Conservation (phyloP, 2,888 invertebrate genomes). For the Tridacna gigas region DNA sequence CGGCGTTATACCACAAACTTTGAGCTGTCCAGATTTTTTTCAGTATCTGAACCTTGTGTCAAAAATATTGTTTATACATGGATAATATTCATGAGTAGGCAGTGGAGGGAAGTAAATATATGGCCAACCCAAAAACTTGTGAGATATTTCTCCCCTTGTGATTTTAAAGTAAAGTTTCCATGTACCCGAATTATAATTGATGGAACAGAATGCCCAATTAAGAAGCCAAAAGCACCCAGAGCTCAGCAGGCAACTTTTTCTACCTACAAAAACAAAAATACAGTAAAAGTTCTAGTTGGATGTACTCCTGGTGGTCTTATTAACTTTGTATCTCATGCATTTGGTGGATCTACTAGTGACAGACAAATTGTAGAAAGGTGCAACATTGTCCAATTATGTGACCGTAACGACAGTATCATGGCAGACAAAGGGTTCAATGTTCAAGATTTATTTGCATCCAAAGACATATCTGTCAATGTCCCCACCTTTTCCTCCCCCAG, state of each 20-base stretch:
- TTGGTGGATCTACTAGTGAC: slow-evolving; percentile 65
- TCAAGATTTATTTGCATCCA: slow-evolving; percentile 59
- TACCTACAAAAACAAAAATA: slow-evolving; percentile 62
- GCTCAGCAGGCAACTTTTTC: slow-evolving; percentile 61
- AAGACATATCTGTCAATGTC: slow-evolving; percentile 58
- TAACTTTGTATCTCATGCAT: slow-evolving; percentile 44
- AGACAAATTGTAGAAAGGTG: slow-evolving; percentile 64
- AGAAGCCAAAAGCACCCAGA: slow-evolving; percentile 51
- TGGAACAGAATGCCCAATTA: slow-evolving; percentile 67
- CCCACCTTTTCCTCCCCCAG: no score
- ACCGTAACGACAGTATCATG: slow-evolving; percentile 58
- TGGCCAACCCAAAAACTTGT: slow-evolving; percentile 63
- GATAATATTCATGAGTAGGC: slow-evolving; percentile 62
- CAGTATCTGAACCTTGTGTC: slow-evolving; percentile 49
- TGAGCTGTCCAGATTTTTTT: slow-evolving; percentile 55
- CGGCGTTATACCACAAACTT: slow-evolving; percentile 48
- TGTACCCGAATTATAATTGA: slow-evolving; percentile 67
- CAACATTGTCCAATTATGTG: slow-evolving; percentile 43
- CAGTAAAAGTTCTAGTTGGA: slow-evolving; percentile 58
- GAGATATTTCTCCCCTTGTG: slow-evolving; percentile 57
- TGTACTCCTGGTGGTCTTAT: slow-evolving; percentile 61
- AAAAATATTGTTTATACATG: slow-evolving; percentile 60
- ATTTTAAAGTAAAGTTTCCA: slow-evolving; percentile 63
- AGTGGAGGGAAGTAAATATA: slow-evolving; percentile 58
- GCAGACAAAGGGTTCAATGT: slow-evolving; percentile 66